A percentile compares a stretch with the other conserved stretches of the same genome.
phyloP scores from a whole-genome alignment of 1,140 invertebrate genomes.

The Oscheius sp. region DNA sequence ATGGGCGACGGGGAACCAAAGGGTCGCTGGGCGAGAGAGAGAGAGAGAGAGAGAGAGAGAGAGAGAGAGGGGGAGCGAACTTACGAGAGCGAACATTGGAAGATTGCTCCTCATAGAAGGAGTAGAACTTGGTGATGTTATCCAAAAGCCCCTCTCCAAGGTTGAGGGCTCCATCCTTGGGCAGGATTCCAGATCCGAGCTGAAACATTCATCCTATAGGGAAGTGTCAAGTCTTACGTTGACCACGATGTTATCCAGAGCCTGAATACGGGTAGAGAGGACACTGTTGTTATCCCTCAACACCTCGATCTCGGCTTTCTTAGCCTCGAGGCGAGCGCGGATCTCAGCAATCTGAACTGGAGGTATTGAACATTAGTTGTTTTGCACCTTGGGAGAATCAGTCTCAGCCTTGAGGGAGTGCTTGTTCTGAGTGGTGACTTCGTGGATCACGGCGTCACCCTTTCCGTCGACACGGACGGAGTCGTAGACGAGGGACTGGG shows the following conservation, averaged over 20 bases:
- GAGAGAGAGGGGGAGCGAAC: constrained; percentile 18
- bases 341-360: background rate
- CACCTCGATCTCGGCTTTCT: constrained; percentile 15
- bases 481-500: constrained; percentile 24
- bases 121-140: constrained; percentile 44
- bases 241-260: constrained; percentile 23
- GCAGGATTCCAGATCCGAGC: constrained; percentile 1
- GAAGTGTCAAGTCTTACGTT: constrained; percentile 7
- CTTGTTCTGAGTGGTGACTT: constrained; percentile 47
- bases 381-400: constrained; percentile 39
- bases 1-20: too few relatives aligned
- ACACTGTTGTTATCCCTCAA: constrained; percentile 13
- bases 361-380: background rate
- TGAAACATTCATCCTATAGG: background rate
- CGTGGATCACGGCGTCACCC: constrained; percentile 59
- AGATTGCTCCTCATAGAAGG: constrained; percentile 17
- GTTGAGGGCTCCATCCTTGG: constrained; percentile 4
- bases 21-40: too few relatives aligned
- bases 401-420: constrained; percentile 14
- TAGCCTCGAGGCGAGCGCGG: constrained; percentile 7
- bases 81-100: background rate
- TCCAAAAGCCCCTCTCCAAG: background rate
- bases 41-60: background rate
- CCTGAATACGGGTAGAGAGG: constrained; percentile 35
- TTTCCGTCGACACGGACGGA: constrained; percentile 61